phyloP scores from a whole-genome alignment of 2,888 invertebrate genomes.

The Melanotus villosus region DNA sequence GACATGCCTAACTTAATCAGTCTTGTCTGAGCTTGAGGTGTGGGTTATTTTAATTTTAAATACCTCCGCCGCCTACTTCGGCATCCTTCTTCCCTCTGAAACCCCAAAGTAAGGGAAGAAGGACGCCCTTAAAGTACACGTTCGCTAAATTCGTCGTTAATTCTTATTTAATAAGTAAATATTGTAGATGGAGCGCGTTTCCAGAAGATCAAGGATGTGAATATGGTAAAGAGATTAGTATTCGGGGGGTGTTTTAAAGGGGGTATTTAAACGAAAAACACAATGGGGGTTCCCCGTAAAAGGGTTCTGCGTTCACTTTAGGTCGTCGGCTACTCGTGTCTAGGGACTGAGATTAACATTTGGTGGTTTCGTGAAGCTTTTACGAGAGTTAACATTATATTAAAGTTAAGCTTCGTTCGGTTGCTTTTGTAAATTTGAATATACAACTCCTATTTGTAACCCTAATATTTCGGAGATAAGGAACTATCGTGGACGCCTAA shows the following conservation, averaged over 20 bases:
- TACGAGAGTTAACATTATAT: too few relatives aligned
- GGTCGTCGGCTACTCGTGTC: too few relatives aligned
- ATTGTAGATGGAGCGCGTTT: constrained; percentile 1
- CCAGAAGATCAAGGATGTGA: constrained; percentile 2
- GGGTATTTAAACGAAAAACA: background rate
- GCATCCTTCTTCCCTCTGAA: background rate
- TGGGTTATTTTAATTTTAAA: constrained; percentile 3
- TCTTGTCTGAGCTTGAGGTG: constrained; percentile 16
- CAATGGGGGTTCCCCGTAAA: background rate
- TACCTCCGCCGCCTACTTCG: background rate
- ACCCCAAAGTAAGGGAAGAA: background rate
- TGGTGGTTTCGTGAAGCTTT: too few relatives aligned
- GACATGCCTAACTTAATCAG: constrained; percentile 12
- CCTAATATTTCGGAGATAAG: too few relatives aligned
- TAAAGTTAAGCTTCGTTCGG: too few relatives aligned
- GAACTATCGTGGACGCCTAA: too few relatives aligned
- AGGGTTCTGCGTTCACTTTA: background rate
- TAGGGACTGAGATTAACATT: too few relatives aligned
- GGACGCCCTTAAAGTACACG: background rate
- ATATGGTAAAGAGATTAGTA: background rate
- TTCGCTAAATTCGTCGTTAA: background rate
- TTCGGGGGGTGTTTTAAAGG: background rate
- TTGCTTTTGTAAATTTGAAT: too few relatives aligned
- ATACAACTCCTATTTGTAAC: too few relatives aligned
- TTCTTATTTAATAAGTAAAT: constrained; percentile 13